Evolutionary conservation across 2,113 vertebrate genomes (phyloP).

Genomic region (Mesocricetus auratus): DNA sequence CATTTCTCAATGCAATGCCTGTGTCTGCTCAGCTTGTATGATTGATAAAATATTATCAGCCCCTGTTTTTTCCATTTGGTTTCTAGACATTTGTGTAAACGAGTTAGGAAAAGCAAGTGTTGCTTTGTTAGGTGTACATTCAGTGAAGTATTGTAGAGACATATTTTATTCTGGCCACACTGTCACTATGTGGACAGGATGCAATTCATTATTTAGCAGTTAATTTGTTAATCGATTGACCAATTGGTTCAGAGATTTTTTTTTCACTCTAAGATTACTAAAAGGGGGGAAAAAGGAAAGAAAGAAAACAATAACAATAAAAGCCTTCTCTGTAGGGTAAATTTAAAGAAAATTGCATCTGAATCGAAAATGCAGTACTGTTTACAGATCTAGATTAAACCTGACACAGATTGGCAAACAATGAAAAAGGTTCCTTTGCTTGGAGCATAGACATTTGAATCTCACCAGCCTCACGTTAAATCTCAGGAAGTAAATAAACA

Average conservation of each 20-base stretch:
- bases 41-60: conserved; percentile 88
- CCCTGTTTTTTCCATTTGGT: conserved; percentile 84
- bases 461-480: conserved; percentile 61
- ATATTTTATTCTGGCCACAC: conserved; percentile 85
- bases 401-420: conserved; percentile 84
- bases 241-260: conserved; percentile 83
- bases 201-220: conserved; percentile 87
- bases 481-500: conserved; percentile 70
- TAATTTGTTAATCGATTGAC: conserved; percentile 89
- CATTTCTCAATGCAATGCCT: conserved; percentile 88
- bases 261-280: conserved; percentile 80
- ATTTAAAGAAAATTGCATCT: conserved; percentile 84
- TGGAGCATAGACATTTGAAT: conserved; percentile 84
- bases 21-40: conserved; percentile 84
- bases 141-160: conserved; percentile 84
- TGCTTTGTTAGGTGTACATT: conserved; percentile 85
- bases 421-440: conserved; percentile 83
- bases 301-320: conserved; percentile 57
- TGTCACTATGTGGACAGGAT: conserved; percentile 81
- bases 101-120: conserved; percentile 83
- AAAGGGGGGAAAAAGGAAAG: conserved; percentile 28
- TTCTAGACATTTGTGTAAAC: conserved; percentile 85
- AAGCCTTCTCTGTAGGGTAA: conserved; percentile 78
- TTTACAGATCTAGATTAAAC: conserved; percentile 87
- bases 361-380: conserved; percentile 81